phyloP scores from a whole-genome alignment of 2,888 invertebrate species.

The Isotomurus palustris region DNA sequence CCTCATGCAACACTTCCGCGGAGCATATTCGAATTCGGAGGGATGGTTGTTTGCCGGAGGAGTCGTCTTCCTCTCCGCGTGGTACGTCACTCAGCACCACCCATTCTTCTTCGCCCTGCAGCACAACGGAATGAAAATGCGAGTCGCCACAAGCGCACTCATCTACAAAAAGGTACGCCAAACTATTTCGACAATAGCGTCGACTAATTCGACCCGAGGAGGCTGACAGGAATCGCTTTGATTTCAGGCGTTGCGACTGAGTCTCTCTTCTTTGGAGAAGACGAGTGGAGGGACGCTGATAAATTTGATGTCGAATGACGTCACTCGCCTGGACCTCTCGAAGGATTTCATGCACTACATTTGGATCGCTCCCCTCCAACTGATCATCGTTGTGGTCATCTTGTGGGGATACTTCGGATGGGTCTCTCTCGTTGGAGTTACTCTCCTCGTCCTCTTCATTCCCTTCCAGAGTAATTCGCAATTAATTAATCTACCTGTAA shows the following conservation, averaged over 20 bases:
- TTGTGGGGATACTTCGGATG: constrained; percentile 72
- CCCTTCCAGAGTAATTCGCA: constrained; percentile 68
- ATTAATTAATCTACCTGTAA: not conserved
- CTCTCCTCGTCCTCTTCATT: constrained; percentile 70
- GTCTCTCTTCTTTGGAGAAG: constrained; percentile 74
- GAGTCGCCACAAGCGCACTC: constrained; percentile 74
- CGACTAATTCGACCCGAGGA: too few relatives aligned
- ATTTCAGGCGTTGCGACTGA: constrained; percentile 71
- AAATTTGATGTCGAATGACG: constrained; percentile 86
- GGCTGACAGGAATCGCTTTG: too few relatives aligned
- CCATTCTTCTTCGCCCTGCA: constrained; percentile 54
- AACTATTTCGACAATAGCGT: too few relatives aligned
- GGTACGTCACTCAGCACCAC: constrained; percentile 47
- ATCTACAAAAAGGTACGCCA: constrained; percentile 75
- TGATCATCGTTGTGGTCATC: constrained; percentile 71
- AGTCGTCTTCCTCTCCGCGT: constrained; percentile 42
- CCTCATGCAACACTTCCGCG: constrained; percentile 32
- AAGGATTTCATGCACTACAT: constrained; percentile 83
- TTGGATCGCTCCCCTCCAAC: constrained; percentile 84
- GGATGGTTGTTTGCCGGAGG: constrained; percentile 50
- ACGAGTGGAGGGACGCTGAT: constrained; percentile 90
- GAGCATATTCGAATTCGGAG: constrained; percentile 35
- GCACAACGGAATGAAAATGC: constrained; percentile 71
- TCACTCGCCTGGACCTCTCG: constrained; percentile 79
- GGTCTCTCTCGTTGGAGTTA: constrained; percentile 70